These are phyloP conservation scores for Aplodontia rufa DNA, from an alignment of 2,113 vertebrate species.

Conservation along the genomic window DNA sequence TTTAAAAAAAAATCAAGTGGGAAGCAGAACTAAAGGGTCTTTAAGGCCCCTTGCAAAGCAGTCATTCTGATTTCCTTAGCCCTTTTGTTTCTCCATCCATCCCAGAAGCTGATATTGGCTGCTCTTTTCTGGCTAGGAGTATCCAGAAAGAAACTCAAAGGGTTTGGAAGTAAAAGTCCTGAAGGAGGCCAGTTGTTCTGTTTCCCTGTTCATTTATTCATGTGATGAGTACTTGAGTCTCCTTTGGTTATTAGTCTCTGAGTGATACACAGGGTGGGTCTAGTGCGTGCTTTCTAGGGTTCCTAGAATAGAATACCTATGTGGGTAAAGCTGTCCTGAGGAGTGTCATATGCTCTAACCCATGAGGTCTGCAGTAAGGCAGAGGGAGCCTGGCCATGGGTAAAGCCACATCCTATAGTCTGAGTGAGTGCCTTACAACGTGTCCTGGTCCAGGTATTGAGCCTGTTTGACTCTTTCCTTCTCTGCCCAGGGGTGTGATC, in stretches of 20 bases:
- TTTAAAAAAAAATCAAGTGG: background rate
- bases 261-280: accelerated
- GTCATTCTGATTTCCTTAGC: background rate
- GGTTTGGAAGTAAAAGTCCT: background rate
- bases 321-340: background rate
- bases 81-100: background rate
- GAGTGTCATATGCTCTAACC: background rate
- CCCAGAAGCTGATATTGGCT: background rate
- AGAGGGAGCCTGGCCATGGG: background rate
- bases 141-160: background rate
- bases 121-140: too few relatives aligned
- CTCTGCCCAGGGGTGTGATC: conserved; percentile 25
- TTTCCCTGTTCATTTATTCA: background rate
- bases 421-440: background rate
- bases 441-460: background rate
- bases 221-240: background rate
- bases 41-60: background rate
- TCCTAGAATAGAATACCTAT: too few relatives aligned
- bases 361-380: background rate
- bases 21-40: background rate
- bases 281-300: background rate
- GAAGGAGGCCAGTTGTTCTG: background rate
- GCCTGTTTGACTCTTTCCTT: background rate
- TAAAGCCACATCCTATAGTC: too few relatives aligned
- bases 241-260: too few relatives aligned